Conservation (phyloP, 1,140 invertebrate genomes). For the Lasioglossum baleicum region DNA sequence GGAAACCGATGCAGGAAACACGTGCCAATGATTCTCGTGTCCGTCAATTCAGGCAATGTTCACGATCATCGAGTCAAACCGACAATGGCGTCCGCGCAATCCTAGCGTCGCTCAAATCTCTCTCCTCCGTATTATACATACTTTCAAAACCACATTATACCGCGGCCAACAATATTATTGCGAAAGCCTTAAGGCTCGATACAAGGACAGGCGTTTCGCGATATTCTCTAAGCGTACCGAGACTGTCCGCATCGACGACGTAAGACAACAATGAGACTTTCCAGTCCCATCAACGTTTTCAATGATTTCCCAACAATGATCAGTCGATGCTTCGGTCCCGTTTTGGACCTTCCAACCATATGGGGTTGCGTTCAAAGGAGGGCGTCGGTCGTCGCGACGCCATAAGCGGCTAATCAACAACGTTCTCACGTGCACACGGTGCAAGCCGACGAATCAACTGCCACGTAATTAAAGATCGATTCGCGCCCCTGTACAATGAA, state of each 20-base stretch:
- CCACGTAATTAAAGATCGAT: constrained; percentile 44
- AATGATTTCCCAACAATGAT: neutral
- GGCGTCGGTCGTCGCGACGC: constrained; percentile 18
- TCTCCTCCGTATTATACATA: constrained; percentile 47
- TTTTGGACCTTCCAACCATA: constrained; percentile 65
- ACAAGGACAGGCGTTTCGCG: constrained; percentile 60
- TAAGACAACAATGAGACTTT: neutral
- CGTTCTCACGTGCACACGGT: constrained; percentile 48
- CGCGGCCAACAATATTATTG: constrained; percentile 58
- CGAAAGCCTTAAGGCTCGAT: constrained; percentile 58
- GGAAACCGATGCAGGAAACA: neutral
- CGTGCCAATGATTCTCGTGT: neutral
- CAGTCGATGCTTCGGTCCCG: constrained; percentile 38
- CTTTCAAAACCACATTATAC: constrained; percentile 56
- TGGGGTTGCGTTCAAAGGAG: constrained; percentile 46
- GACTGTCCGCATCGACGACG: constrained; percentile 34
- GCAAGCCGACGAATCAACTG: constrained; percentile 53
- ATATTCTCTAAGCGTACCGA: constrained; percentile 49
- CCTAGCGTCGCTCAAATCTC: constrained; percentile 13
- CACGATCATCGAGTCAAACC: constrained; percentile 49
- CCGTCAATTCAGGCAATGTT: neutral
- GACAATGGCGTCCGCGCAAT: constrained; percentile 25
- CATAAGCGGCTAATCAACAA: constrained; percentile 28
- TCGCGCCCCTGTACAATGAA: constrained; percentile 38
- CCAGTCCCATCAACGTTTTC: no score